Percentiles rank a stretch among this genome's conserved stretches.
phyloP scores from a whole-genome alignment of 2,797 vertebrate genomes.

The Prionace glauca region DNA sequence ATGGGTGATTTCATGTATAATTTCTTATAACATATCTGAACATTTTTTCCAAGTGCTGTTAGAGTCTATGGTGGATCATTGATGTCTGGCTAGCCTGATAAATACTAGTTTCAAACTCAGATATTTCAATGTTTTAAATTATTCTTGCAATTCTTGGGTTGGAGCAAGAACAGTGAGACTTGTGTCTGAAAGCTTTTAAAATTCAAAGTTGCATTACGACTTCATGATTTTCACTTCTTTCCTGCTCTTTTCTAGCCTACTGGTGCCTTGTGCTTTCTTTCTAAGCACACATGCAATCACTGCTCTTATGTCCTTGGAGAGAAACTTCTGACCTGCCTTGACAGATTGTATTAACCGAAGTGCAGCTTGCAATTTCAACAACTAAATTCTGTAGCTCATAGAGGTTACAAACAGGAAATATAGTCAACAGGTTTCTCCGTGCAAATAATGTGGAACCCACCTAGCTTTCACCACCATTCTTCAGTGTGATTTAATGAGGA shows the following conservation, averaged over 20 bases:
- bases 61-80: background rate
- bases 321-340: slow-evolving; percentile 13
- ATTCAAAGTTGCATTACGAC: background rate
- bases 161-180: background rate
- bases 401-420: background rate
- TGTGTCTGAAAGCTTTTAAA: background rate
- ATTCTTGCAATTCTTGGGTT: background rate
- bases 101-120: background rate
- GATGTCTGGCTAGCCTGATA: background rate
- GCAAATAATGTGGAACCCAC: background rate
- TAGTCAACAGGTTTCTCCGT: background rate
- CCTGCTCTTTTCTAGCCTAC: background rate
- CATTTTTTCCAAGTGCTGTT: background rate
- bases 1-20: background rate
- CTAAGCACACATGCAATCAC: slow-evolving; percentile 9
- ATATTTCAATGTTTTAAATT: background rate
- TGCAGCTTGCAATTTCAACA: background rate
- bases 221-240: background rate
- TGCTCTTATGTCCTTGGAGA: background rate
- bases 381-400: background rate
- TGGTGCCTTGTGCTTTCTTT: background rate
- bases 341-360: slow-evolving; percentile 21
- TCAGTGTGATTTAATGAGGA: background rate
- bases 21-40: background rate
- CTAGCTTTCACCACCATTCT: background rate